These are phyloP conservation scores for Menidia menidia DNA, from an alignment of 2,797 vertebrate species.

Conservation along the genomic window DNA sequence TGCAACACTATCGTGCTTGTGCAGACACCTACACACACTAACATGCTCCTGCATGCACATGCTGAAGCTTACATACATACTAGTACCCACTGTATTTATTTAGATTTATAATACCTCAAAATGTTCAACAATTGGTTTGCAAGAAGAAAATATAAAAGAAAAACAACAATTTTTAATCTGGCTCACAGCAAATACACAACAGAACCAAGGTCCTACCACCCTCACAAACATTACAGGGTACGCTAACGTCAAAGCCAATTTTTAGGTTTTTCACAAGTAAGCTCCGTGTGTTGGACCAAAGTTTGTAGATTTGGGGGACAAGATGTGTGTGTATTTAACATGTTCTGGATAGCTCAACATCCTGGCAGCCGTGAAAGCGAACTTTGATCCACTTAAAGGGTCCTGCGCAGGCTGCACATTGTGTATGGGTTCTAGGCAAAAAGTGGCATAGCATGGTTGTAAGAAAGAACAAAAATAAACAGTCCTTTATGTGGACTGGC, in stretches of 20 bases:
- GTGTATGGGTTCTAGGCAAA: conserved; percentile 65
- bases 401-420: conserved; percentile 53
- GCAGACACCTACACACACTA: conserved; percentile 46
- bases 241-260: conserved; percentile 9
- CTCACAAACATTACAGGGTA: conserved; percentile 42
- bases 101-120: conserved; percentile 68
- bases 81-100: conserved; percentile 65
- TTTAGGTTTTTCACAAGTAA: conserved; percentile 12
- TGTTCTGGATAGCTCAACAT: conserved; percentile 39
- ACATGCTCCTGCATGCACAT: conserved; percentile 55
- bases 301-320: not conserved
- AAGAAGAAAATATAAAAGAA: conserved; percentile 56
- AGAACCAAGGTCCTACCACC: conserved; percentile 48
- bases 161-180: conserved; percentile 66
- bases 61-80: conserved; percentile 68
- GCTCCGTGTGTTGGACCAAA: not conserved
- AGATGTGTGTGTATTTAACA: conserved; percentile 22
- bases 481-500: conserved; percentile 50
- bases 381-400: conserved; percentile 29
- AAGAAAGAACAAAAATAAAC: conserved; percentile 65
- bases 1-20: conserved; percentile 23
- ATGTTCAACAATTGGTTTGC: conserved; percentile 69
- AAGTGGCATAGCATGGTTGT: conserved; percentile 65
- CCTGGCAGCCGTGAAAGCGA: conserved; percentile 45
- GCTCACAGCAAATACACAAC: conserved; percentile 53